phyloP scores from a whole-genome alignment of 2,888 invertebrate genomes.

The Pseudolycoriella hygida region DNA sequence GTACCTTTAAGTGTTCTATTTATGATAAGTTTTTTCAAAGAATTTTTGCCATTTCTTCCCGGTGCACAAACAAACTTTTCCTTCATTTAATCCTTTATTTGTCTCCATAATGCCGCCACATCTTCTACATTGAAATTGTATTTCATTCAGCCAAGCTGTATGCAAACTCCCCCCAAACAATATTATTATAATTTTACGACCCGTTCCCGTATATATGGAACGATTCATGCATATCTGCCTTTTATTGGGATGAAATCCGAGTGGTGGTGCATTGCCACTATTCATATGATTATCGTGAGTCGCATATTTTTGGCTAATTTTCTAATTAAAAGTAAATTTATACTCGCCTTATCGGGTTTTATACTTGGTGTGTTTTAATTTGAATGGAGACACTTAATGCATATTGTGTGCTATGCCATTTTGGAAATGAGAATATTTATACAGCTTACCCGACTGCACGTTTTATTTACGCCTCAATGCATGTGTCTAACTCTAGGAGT shows the following conservation, averaged over 20 bases:
- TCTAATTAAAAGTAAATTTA: slow-evolving; percentile 30
- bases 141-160: not conserved
- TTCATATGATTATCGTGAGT: slow-evolving; percentile 30
- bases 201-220: not conserved
- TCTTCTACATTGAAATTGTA: not conserved
- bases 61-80: slow-evolving; percentile 3
- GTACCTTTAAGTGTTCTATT: not conserved
- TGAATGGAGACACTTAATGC: not conserved
- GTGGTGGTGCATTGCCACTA: slow-evolving; percentile 6
- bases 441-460: too few species aligned
- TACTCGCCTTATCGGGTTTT: slow-evolving; percentile 12
- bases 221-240: not conserved
- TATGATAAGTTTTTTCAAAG: not conserved
- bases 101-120: slow-evolving; percentile 3
- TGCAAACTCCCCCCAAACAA: not conserved
- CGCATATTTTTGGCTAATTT: slow-evolving; percentile 30
- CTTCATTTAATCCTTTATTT: slow-evolving; percentile 5
- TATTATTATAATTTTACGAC: not conserved
- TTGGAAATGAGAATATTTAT: too few species aligned
- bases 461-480: too few species aligned
- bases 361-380: not conserved
- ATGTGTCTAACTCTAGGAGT: too few species aligned
- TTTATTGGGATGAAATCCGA: too few species aligned
- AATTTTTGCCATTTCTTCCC: not conserved
- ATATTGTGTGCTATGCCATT: not conserved